These are phyloP conservation scores for Odontocerum albicorne DNA, from an alignment of 2,888 invertebrate species.

Conservation along the genomic window DNA sequence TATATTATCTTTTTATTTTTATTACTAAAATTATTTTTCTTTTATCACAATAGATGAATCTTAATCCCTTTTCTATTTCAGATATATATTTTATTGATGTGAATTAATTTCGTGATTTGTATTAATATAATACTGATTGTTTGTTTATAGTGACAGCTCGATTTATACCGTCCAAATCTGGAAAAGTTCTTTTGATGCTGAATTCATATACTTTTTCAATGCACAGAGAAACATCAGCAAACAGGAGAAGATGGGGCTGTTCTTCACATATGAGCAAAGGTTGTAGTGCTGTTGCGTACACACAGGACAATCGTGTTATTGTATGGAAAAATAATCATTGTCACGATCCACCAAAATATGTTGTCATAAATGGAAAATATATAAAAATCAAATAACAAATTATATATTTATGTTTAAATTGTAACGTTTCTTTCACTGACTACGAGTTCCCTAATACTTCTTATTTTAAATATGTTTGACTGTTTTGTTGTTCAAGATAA, in stretches of 20 bases:
- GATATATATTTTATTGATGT: too few relatives aligned
- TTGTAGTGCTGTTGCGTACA: conserved; percentile 13
- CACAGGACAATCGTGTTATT: conserved; percentile 10
- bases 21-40: too few relatives aligned
- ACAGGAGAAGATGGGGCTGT: conserved; percentile 16
- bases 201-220: conserved; percentile 19
- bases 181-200: conserved; percentile 8
- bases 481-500: too few relatives aligned
- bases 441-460: too few relatives aligned
- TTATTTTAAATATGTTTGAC: too few relatives aligned
- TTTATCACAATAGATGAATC: too few relatives aligned
- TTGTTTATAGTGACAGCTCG: too few relatives aligned
- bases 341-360: conserved; percentile 15
- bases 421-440: too few relatives aligned
- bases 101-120: too few relatives aligned
- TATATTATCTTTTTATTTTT: too few relatives aligned
- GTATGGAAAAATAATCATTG: conserved; percentile 13
- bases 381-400: background rate
- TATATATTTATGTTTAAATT: background rate
- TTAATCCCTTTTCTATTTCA: too few relatives aligned
- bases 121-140: too few relatives aligned
- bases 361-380: background rate
- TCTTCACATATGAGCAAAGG: conserved; percentile 16
- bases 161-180: conserved; percentile 9
- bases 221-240: background rate